Base-by-base conservation (phyloP, 2,888 invertebrate species). In the Lymantria dispar region DNA sequence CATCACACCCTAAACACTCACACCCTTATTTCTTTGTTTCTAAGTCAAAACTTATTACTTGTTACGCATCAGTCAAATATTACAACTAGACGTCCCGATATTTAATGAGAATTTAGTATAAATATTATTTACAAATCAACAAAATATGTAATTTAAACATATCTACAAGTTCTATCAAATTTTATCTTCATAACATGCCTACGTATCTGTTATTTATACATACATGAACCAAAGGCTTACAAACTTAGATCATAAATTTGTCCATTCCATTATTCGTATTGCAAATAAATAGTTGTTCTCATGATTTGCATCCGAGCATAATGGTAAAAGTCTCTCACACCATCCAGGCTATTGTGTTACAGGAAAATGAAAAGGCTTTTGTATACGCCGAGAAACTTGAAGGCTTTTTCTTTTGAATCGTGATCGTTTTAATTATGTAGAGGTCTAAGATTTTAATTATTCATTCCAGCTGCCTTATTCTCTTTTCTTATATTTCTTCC, bases 1-100 rank as follows among this genome's bases (percentile, higher is more conserved):
- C 90, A 91, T 88, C 85, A 64, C 76, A 76, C 75, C 80, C 78
- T 74, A 68, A 48, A 69, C 62, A 65, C 64, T 65, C 66, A 51
- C 47, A 65, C 64, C 55, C 62, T 62, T 53, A 60, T 70, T 68
- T 60, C 77, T 73, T 79, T 83, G 79, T 82, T 78, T 73, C 77
- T 67, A 78, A 70, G 71, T 60, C 47, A 59, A 68, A 57, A 45
- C 53, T 52, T 22, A 22, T 22, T 2, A 22, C 22, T 22, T 22
- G 22, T 22, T 22, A 22, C 22, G 22, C 22, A 22, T 22, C 22
- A 22, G 2, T 22, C 22, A 22, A 22, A 22, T 22, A 22, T 22
- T 5, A 22, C 5, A 22, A 22, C 22, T 22, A 22, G 22, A 5
- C 2, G 22, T 22, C 5, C 22, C 5, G 22, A 22, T 22, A 22